Percentiles rank a stretch among this genome's conserved stretches.
phyloP scores from a whole-genome alignment of 2,888 invertebrate species.

The Penaeus monodon region DNA sequence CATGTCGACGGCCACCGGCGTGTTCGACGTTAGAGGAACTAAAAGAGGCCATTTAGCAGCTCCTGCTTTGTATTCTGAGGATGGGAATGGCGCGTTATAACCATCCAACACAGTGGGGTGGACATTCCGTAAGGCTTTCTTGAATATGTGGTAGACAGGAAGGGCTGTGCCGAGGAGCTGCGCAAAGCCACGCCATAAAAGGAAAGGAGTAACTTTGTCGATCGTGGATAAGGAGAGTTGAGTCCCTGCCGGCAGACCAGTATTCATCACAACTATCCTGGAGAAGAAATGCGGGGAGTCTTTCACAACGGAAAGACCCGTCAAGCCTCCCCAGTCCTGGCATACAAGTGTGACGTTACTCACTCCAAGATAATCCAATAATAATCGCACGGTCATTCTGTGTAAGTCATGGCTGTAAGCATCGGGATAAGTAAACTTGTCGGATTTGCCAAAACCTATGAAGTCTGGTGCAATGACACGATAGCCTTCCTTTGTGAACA shows the following conservation, averaged over 20 bases:
- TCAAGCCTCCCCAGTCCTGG: conserved; percentile 49
- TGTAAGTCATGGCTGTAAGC: conserved; percentile 51
- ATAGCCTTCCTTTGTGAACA: conserved; percentile 46
- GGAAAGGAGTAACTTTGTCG: conserved; percentile 1
- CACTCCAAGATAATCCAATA: conserved; percentile 49
- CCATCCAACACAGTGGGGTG: conserved; percentile 22
- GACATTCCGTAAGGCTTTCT: conserved; percentile 19
- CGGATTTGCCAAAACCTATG: conserved; percentile 64
- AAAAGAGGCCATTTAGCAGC: conserved; percentile 57
- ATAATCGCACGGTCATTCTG: conserved; percentile 43
- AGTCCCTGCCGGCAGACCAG: conserved; percentile 39
- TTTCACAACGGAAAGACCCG: conserved; percentile 47
- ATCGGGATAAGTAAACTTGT: conserved; percentile 53
- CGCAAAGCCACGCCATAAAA: conserved; percentile 40
- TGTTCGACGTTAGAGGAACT: conserved; percentile 42
- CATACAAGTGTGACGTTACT: conserved; percentile 35
- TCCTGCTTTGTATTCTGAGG: conserved; percentile 43
- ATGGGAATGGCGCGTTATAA: conserved; percentile 58
- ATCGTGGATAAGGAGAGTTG: neutral
- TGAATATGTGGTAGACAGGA: conserved; percentile 29
- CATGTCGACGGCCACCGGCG: conserved; percentile 53
- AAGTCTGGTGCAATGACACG: conserved; percentile 64
- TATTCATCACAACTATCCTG: conserved; percentile 60
- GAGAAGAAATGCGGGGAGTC: conserved; percentile 43
- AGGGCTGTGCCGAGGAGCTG: conserved; percentile 25